phyloP scores from a whole-genome alignment of 2,888 invertebrate genomes.

The Tanytarsus gracilentus region DNA sequence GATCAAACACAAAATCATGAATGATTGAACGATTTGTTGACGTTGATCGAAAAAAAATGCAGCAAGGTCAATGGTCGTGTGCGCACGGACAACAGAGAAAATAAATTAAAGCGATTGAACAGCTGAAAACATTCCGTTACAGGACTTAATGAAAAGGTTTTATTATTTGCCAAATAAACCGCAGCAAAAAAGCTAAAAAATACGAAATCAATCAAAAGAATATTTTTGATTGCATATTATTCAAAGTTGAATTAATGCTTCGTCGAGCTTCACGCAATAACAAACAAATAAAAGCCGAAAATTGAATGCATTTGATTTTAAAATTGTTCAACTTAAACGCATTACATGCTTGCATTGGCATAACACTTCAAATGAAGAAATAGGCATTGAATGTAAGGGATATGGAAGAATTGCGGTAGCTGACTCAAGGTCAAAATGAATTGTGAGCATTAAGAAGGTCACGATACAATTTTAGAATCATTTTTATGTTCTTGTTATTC shows the following conservation, averaged over 20 bases:
- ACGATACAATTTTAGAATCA: conserved; percentile 15
- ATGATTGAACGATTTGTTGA: no score
- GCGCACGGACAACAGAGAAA: no score
- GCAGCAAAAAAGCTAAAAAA: no score
- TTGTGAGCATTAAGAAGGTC: conserved; percentile 9
- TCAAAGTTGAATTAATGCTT: neutral
- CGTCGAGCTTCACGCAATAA: conserved; percentile 2
- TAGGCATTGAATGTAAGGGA: neutral
- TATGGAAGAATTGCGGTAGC: neutral
- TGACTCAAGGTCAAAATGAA: conserved; percentile 11
- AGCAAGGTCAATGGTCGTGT: no score
- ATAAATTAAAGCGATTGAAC: no score
- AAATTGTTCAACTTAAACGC: neutral
- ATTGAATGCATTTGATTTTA: neutral
- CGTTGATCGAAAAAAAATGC: no score
- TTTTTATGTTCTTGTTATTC: neutral
- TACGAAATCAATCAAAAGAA: neutral
- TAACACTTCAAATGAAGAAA: conserved; percentile 13
- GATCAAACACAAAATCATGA: no score
- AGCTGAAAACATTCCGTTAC: neutral
- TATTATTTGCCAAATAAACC: no score
- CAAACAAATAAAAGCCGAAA: neutral
- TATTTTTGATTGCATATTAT: neutral
- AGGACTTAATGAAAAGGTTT: neutral
- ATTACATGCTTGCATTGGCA: conserved; percentile 24